Percentiles rank a stretch among this genome's conserved stretches.
These are phyloP conservation scores for Nomada fabriciana DNA, from an alignment of 2,888 invertebrate species.

Conservation along the genomic window DNA sequence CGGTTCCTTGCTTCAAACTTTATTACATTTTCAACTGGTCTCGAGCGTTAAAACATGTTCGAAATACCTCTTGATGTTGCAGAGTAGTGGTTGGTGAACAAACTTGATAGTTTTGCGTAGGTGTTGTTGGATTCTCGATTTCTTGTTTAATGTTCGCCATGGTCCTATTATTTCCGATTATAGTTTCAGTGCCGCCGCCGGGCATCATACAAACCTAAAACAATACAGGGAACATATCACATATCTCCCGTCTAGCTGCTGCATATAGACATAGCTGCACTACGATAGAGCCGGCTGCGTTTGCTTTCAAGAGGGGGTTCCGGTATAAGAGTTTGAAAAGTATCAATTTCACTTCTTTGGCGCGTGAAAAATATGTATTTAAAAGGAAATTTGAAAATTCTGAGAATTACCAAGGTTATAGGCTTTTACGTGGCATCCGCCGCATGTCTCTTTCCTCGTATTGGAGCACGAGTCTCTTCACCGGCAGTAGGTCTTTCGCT, in stretches of 20 bases:
- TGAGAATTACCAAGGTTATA: too few species aligned
- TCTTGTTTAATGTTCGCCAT: constrained; percentile 87
- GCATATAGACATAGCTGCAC: too few species aligned
- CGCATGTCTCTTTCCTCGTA: too few species aligned
- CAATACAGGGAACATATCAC: constrained; percentile 1
- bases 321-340: too few species aligned
- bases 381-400: too few species aligned
- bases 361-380: too few species aligned
- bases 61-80: constrained; percentile 81
- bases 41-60: not conserved
- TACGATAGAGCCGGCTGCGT: not conserved
- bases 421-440: too few species aligned
- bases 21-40: constrained; percentile 4
- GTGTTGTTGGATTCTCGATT: constrained; percentile 85
- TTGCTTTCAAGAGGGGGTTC: not conserved
- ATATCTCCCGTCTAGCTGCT: too few species aligned
- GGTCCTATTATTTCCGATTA: constrained; percentile 82
- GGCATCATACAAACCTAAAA: constrained; percentile 91
- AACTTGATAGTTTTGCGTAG: constrained; percentile 82
- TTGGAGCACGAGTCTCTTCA: too few species aligned
- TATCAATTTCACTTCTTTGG: too few species aligned
- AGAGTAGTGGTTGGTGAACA: constrained; percentile 84
- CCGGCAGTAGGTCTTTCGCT: too few species aligned
- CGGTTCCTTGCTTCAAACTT: not conserved
- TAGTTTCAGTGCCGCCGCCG: constrained; percentile 81